These are phyloP conservation scores for Ormyrus pomaceus DNA, from an alignment of 2,888 invertebrate genomes.

Conservation along the genomic window DNA sequence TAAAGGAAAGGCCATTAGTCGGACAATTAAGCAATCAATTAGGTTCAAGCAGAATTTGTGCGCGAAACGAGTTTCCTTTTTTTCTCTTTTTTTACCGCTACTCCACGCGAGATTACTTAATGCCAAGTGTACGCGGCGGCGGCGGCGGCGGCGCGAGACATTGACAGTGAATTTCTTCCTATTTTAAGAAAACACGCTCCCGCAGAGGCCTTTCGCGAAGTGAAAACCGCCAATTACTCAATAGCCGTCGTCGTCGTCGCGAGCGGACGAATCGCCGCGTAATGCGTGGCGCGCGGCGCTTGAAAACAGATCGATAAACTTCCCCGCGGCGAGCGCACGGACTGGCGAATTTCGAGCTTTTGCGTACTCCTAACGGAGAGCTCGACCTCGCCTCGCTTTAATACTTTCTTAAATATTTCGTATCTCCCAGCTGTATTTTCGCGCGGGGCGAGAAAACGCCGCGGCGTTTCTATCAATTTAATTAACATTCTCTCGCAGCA, in stretches of 20 bases:
- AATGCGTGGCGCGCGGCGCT: background rate
- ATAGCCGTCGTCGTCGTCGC: slow-evolving; percentile 1
- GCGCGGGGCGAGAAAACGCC: no score
- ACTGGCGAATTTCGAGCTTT: no score
- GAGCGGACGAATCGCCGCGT: background rate
- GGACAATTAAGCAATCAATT: no score
- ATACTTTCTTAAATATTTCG: background rate
- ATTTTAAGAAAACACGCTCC: slow-evolving; percentile 68
- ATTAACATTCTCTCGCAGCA: no score
- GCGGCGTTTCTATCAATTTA: no score
- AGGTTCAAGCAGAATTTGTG: no score
- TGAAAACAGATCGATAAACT: slow-evolving; percentile 8
- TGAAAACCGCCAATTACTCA: slow-evolving; percentile 66
- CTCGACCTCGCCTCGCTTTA: background rate
- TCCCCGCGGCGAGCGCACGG: no score
- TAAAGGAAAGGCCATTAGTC: no score
- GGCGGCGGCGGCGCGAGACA: slow-evolving; percentile 58
- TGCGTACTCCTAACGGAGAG: no score
- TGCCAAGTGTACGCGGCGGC: slow-evolving; percentile 22
- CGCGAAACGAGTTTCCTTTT: no score
- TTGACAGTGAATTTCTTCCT: slow-evolving; percentile 69
- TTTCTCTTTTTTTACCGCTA: no score
- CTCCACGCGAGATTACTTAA: slow-evolving; percentile 22
- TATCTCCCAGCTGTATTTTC: background rate
- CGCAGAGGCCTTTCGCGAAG: slow-evolving; percentile 66